Percentiles rank a stretch among this genome's conserved stretches.
phyloP scores from a whole-genome alignment of 2,888 invertebrate genomes.

The Archips xylosteana region DNA sequence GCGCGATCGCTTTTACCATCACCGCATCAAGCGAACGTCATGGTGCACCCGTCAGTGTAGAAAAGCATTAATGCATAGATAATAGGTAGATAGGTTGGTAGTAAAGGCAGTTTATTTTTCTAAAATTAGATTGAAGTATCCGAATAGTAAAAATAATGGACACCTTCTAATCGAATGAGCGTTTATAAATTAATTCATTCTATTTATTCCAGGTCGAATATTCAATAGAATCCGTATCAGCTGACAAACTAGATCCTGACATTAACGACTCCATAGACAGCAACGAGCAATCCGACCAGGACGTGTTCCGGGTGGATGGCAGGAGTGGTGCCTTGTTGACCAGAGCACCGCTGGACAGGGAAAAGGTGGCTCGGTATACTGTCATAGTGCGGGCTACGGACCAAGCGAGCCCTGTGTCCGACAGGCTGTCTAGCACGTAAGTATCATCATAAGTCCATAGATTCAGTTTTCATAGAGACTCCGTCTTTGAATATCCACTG shows the following conservation, averaged over 20 bases:
- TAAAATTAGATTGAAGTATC: no score
- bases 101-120: no score
- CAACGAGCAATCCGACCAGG: constrained; percentile 81
- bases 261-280: constrained; percentile 68
- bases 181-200: no score
- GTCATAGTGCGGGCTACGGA: constrained; percentile 95
- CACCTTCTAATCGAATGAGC: no score
- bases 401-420: constrained; percentile 91
- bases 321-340: constrained; percentile 95
- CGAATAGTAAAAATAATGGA: no score
- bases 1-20: no score
- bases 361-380: constrained; percentile 93
- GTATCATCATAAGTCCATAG: constrained; percentile 44
- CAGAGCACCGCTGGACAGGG: constrained; percentile 93
- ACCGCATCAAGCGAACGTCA: no score
- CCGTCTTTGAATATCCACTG: not conserved
- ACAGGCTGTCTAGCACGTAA: constrained; percentile 91
- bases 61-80: no score
- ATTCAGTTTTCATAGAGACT: not conserved
- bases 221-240: constrained; percentile 89
- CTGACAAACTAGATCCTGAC: constrained; percentile 68
- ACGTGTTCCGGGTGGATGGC: constrained; percentile 94
- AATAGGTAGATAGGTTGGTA: no score
- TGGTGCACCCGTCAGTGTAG: no score
- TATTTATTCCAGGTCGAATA: constrained; percentile 87